phyloP scores from a whole-genome alignment of 2,888 invertebrate species.

The Charanyca ferruginea region DNA sequence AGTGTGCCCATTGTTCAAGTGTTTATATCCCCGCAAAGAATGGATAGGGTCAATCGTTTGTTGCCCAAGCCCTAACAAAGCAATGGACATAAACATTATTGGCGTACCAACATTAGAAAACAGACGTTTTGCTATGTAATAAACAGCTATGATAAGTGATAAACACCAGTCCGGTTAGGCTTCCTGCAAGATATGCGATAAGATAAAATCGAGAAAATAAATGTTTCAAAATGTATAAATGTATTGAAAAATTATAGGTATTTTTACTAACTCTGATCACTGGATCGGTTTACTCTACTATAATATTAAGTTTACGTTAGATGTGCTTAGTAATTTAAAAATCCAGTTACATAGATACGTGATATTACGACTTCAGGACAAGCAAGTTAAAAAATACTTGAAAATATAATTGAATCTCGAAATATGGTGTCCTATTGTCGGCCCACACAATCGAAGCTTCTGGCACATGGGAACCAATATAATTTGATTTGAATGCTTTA shows the following conservation, averaged over 20 bases:
- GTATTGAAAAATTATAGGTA: too few species aligned
- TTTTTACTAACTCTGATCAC: neutral
- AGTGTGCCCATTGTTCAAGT: conserved; percentile 43
- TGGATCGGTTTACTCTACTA: neutral
- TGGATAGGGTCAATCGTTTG: conserved; percentile 56
- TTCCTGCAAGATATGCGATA: conserved; percentile 23
- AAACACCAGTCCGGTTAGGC: conserved; percentile 53
- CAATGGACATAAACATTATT: conserved; percentile 52
- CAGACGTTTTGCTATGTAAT: conserved; percentile 52
- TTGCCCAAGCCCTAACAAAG: conserved; percentile 55
- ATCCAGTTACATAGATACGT: neutral
- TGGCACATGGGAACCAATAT: conserved; percentile 44
- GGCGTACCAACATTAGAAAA: conserved; percentile 51
- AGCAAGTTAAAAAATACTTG: neutral
- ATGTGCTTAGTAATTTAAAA: neutral
- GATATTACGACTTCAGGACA: neutral
- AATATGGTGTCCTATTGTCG: conserved; percentile 28
- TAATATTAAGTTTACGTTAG: neutral
- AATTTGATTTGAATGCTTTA: conserved; percentile 59
- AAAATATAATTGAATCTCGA: conserved; percentile 3
- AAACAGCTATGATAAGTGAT: conserved; percentile 60
- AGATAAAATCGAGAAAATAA: too few species aligned
- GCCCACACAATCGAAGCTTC: conserved; percentile 37
- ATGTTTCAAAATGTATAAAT: too few species aligned
- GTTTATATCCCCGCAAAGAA: conserved; percentile 49